Percentiles rank a stretch among this genome's conserved stretches.
Evolutionary conservation across 2,888 invertebrate genomes (phyloP).

Genomic region (Chirona hameri): DNA sequence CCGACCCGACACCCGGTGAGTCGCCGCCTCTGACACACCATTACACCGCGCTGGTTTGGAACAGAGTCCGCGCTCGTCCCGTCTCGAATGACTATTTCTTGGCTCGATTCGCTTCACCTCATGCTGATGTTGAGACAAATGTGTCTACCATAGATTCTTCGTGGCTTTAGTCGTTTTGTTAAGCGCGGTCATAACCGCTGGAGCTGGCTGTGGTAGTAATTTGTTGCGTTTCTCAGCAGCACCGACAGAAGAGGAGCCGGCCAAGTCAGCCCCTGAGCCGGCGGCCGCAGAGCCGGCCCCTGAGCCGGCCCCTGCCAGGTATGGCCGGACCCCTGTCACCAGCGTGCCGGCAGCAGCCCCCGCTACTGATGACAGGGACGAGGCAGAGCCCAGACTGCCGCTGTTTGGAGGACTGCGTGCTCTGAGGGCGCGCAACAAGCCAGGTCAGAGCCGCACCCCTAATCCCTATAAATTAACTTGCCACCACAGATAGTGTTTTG

Average conservation of each 20-base stretch:
- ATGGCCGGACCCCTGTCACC: background rate
- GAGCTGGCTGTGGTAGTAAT: background rate
- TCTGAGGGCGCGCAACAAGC: background rate
- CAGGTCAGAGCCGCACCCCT: background rate
- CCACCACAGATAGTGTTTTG: no score
- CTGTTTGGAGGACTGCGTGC: background rate
- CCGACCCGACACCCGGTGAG: background rate
- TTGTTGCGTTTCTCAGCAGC: background rate
- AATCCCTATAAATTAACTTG: no score
- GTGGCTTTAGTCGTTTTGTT: no score
- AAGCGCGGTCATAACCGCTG: no score
- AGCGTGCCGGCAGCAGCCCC: background rate
- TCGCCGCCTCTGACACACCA: no score
- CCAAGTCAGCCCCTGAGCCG: background rate
- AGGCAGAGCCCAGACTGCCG: background rate
- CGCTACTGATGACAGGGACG: background rate
- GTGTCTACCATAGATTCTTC: no score
- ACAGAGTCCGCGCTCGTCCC: no score
- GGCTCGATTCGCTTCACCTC: no score
- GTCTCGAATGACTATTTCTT: no score
- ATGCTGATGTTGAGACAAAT: no score
- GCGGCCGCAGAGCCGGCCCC: background rate
- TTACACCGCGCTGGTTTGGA: no score
- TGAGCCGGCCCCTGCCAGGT: background rate
- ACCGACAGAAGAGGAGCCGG: constrained; percentile 24